Base-by-base conservation (phyloP, 2,888 invertebrate genomes). In the Phrixothrix hirtus region DNA sequence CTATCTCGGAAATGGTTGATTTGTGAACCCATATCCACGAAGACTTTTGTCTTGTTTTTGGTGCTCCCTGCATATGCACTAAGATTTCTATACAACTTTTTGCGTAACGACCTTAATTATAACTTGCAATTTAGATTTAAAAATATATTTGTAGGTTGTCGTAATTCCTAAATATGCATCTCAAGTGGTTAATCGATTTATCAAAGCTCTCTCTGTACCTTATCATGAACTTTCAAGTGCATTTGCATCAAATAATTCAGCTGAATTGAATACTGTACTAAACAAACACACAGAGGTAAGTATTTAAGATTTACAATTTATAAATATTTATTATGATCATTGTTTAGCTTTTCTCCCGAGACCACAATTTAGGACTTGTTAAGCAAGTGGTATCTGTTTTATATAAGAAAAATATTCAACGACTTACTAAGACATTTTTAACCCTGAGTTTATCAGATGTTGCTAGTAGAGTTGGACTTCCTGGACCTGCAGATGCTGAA, bases 331-430 rank as follows among this genome's bases (percentile, higher is more conserved):
- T 15, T 42, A 13, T 36, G 21, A 32, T 16, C n/a, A 16, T 17
- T 6, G 45, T 51, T 6, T 55, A 71, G 71, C 81, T 84, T 25
- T 95, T 89, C 75, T 79, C 81, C 16, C 83, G 91, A 69, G 92
- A 89, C 73, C 85, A 84, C 62, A 89, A 89, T 74, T 82, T 83
- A 83, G 89, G 88, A 30, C 77, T 90, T 59, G 89, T 88, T 9
- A 89, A 88, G 69, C 90, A 90, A 85, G 94, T 95, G 35, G 79
- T 92, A 38, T 86, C 87, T 60, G 92, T 92, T 57, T 83, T 95
- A 75, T 93, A 93, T 75, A 95, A 95, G 78, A 94, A 95, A 75
- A 96, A 95, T 77, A 98, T 98, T 65, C 95, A 96, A 77, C 84
- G 95, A 73, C 81, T 98, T 59, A 97, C 96, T 15, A 95, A 95